Conservation (phyloP, 2,888 invertebrate species). For the Notodonta dromedarius region DNA sequence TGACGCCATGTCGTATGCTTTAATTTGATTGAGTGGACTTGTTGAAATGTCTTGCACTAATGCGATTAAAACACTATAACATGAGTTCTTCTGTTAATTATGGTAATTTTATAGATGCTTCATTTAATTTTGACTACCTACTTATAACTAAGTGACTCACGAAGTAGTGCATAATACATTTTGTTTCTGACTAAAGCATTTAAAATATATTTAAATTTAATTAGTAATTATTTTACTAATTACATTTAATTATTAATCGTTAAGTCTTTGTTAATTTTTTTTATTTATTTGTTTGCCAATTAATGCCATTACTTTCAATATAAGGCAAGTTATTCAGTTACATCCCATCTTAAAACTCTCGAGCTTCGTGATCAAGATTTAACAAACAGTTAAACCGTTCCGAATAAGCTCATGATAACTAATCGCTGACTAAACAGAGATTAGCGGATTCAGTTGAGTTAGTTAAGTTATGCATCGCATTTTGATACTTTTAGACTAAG, state of each 20-base stretch:
- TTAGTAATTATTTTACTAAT: no score
- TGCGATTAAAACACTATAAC: background rate
- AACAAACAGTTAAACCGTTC: conserved; percentile 28
- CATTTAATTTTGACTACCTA: no score
- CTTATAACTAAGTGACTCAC: no score
- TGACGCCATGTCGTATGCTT: background rate
- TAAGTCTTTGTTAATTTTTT: no score
- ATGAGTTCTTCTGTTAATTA: background rate
- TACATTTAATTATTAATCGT: no score
- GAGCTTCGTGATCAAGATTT: conserved; percentile 25
- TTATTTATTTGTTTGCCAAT: no score
- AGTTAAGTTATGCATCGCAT: conserved; percentile 43
- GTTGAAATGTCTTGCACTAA: background rate
- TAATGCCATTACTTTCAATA: no score
- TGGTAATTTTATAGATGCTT: background rate
- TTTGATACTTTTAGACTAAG: conserved; percentile 31
- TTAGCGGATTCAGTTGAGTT: conserved; percentile 51
- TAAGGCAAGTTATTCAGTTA: background rate
- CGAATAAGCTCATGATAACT: conserved; percentile 37
- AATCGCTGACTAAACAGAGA: conserved; percentile 57
- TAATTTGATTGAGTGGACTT: background rate
- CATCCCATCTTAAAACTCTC: background rate
- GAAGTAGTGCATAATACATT: no score
- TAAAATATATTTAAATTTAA: no score
- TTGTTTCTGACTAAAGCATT: no score